A percentile compares a stretch with the other conserved stretches of the same genome.
These are phyloP conservation scores for Apistogramma diplotaenia DNA, from an alignment of 2,113 vertebrate genomes.

Conservation along the genomic window DNA sequence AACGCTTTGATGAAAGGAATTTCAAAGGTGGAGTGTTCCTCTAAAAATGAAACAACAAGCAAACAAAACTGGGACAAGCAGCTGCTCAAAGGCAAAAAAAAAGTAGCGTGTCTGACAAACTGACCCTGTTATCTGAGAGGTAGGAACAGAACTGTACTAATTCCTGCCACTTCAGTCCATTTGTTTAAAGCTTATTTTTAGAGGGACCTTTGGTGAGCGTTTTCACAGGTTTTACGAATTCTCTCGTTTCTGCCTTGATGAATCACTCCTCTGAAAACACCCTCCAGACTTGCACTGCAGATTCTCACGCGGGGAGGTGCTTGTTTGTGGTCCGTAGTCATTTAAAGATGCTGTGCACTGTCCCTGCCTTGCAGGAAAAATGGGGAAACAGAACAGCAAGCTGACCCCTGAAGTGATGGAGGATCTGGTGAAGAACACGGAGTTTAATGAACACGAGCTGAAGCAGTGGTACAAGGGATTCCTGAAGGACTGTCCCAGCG, in stretches of 20 bases:
- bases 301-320: background rate
- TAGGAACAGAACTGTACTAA: background rate
- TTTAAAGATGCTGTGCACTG: background rate
- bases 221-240: slow-evolving; percentile 1
- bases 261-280: background rate
- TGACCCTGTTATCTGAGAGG: background rate
- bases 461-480: slow-evolving; percentile 85
- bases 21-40: background rate
- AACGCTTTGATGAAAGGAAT: background rate
- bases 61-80: slow-evolving; percentile 8
- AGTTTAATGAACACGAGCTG: slow-evolving; percentile 82
- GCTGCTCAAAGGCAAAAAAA: slow-evolving; percentile 6
- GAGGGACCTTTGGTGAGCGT: background rate
- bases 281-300: background rate
- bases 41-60: background rate
- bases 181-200: slow-evolving; percentile 43
- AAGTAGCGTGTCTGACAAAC: background rate
- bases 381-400: slow-evolving; percentile 99
- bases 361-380: slow-evolving; percentile 64
- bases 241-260: background rate
- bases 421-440: slow-evolving; percentile 96
- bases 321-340: background rate
- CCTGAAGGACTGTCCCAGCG: slow-evolving; percentile 81
- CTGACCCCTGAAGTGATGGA: slow-evolving; percentile 99
- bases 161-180: background rate